Conservation (phyloP, 2,797 vertebrate species). For the Australoheros facetus region DNA sequence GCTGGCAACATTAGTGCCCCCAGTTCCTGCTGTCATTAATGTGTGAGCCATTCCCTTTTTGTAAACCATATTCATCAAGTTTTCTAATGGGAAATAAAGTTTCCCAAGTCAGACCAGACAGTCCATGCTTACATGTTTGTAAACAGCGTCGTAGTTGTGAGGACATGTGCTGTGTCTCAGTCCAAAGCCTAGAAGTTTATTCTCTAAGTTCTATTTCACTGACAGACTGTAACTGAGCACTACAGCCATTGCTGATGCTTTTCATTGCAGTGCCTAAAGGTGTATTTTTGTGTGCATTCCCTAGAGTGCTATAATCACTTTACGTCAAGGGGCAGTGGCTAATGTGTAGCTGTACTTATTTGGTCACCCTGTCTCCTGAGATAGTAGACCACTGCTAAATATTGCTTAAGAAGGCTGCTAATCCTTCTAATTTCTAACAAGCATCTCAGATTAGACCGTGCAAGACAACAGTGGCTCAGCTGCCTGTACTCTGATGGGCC, state of each 20-base stretch:
- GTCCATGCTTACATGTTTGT: slow-evolving; percentile 28
- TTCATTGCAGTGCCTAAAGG: slow-evolving; percentile 17
- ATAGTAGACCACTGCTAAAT: slow-evolving; percentile 57
- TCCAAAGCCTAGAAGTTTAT: slow-evolving; percentile 2
- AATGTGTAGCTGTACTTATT: slow-evolving; percentile 73
- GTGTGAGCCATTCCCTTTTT: slow-evolving; percentile 13
- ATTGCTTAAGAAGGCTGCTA: slow-evolving; percentile 64
- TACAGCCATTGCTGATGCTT: background rate
- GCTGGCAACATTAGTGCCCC: slow-evolving; percentile 33
- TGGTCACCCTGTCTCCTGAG: slow-evolving; percentile 39
- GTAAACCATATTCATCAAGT: slow-evolving; percentile 5
- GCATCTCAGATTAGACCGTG: slow-evolving; percentile 62
- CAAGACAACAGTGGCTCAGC: slow-evolving; percentile 41
- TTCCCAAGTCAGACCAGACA: background rate
- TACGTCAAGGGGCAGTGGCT: slow-evolving; percentile 50
- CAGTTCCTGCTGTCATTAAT: slow-evolving; percentile 10
- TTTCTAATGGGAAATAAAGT: background rate
- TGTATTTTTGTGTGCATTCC: slow-evolving; percentile 34
- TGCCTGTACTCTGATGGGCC: slow-evolving; percentile 31
- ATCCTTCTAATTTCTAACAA: slow-evolving; percentile 71
- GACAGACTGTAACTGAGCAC: background rate
- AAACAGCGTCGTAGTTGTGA: slow-evolving; percentile 38
- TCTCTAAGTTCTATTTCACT: slow-evolving; percentile 29
- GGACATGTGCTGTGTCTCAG: slow-evolving; percentile 20
- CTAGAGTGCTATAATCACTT: slow-evolving; percentile 55